Conservation (phyloP, 2,797 vertebrate genomes). For the Dendrocincla tyrannina region DNA sequence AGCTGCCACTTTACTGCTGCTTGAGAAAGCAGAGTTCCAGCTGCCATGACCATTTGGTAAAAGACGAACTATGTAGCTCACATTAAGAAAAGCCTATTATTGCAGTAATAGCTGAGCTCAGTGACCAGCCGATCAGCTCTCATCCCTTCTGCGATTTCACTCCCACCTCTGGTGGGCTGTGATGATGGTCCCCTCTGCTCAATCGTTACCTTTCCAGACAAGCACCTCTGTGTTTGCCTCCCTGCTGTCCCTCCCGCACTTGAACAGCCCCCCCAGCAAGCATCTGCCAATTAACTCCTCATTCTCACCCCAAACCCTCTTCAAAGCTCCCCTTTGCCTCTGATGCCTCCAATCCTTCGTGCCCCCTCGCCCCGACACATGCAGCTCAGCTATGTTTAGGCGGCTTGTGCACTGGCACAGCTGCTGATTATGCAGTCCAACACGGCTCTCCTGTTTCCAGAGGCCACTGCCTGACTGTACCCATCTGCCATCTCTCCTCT, state of each 20-base stretch:
- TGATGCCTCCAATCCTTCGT: background rate
- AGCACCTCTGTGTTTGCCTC: background rate
- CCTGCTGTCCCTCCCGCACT: background rate
- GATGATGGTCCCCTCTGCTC: background rate
- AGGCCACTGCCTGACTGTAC: background rate
- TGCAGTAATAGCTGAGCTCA: background rate
- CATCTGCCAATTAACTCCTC: constrained; percentile 1
- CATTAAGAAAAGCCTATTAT: background rate
- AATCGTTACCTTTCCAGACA: background rate
- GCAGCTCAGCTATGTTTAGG: background rate
- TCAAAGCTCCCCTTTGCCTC: constrained; percentile 13
- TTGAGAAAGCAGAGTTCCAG: background rate
- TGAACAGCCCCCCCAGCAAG: background rate
- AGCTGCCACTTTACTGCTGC: background rate
- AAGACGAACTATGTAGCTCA: background rate
- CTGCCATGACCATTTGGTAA: background rate
- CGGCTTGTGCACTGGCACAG: background rate
- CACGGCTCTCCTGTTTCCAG: background rate
- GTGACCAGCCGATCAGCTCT: constrained; percentile 3
- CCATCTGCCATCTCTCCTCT: background rate
- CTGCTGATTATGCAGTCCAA: background rate
- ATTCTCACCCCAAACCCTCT: background rate
- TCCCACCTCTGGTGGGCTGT: background rate
- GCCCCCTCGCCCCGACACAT: background rate
- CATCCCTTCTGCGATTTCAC: background rate